Evolutionary conservation across 37 sponge, comb jelly and placozoan species (phyloP).

Genomic region (Tethya wilhelma): DNA sequence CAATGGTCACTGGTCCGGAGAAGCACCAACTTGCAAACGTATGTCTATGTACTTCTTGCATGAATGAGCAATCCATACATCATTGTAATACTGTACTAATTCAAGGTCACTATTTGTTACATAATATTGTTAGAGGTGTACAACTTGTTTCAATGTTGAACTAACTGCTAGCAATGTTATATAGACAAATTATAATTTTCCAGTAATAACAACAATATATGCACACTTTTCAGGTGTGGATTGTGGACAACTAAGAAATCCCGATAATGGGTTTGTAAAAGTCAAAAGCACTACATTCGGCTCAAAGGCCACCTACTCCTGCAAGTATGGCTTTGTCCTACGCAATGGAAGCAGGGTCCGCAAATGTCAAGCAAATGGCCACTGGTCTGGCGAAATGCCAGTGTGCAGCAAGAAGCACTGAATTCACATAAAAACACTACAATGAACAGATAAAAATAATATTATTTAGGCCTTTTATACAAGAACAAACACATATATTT

Average conservation of each 20-base stretch:
- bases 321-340: neutral
- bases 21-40: constrained; percentile 60
- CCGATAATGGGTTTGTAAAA: neutral
- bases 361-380: constrained; percentile 26
- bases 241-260: neutral
- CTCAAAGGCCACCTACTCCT: constrained; percentile 33
- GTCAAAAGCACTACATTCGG: neutral
- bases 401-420: constrained; percentile 26
- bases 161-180: too few species aligned
- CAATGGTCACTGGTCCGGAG: constrained; percentile 47
- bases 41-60: neutral
- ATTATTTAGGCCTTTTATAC: neutral
- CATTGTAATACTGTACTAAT: neutral
- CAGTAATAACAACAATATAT: neutral
- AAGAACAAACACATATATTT: neutral
- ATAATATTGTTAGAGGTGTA: too few species aligned
- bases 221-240: neutral
- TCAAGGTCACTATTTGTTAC: neutral
- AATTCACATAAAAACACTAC: too few species aligned
- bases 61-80: too few species aligned
- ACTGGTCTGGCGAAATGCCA: constrained; percentile 42
- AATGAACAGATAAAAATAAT: too few species aligned
- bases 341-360: neutral
- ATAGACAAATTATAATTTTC: too few species aligned
- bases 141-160: too few species aligned